Evolutionary conservation across 2,888 invertebrate genomes (phyloP).

Genomic region (Hypolimnas misippus): DNA sequence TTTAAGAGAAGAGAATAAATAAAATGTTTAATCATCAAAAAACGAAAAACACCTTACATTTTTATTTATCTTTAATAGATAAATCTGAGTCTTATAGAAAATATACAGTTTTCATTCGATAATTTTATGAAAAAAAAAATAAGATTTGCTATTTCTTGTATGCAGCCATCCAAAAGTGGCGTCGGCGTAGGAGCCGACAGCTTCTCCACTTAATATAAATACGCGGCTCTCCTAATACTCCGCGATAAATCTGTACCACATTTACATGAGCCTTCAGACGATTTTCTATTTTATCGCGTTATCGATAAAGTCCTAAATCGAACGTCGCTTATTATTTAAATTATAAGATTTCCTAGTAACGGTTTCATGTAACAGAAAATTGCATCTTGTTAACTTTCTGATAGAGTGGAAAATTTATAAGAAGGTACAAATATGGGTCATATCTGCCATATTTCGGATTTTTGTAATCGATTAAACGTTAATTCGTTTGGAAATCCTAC

Average conservation of each 20-base stretch:
- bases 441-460: conserved; percentile 53
- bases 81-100: too few relatives aligned
- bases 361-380: conserved; percentile 44
- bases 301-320: conserved; percentile 70
- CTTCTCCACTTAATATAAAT: conserved; percentile 83
- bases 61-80: too few relatives aligned
- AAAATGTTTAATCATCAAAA: too few relatives aligned
- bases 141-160: conserved; percentile 61
- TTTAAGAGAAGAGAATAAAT: too few relatives aligned
- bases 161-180: conserved; percentile 71
- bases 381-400: conserved; percentile 46
- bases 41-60: too few relatives aligned
- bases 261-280: conserved; percentile 57
- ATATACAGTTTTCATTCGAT: not conserved
- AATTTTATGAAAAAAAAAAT: conserved; percentile 14
- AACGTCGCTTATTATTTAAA: conserved; percentile 46
- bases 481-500: conserved; percentile 50
- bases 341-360: conserved; percentile 50
- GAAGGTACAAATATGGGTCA: conserved; percentile 52
- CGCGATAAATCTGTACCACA: conserved; percentile 74
- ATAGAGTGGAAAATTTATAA: conserved; percentile 55
- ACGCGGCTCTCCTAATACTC: conserved; percentile 73
- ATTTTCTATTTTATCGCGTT: conserved; percentile 67
- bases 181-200: conserved; percentile 81
- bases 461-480: conserved; percentile 53